A percentile compares a stretch with the other conserved stretches of the same genome.
Conservation (phyloP, 2,797 vertebrate species). For the Typhlichthys eigenmanni region DNA sequence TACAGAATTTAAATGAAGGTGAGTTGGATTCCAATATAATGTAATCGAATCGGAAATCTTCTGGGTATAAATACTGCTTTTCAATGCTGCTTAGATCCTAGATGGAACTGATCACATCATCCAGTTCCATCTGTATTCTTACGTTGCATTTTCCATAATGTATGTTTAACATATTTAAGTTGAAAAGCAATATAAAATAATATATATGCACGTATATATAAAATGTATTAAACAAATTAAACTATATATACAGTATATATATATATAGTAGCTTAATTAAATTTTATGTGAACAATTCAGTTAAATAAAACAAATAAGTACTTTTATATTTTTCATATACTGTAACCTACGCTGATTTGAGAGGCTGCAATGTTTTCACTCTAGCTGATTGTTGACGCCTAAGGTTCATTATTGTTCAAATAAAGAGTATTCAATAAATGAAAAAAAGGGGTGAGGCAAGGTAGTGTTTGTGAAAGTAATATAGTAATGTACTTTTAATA, state of each 20-base stretch:
- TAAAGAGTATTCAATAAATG: no score
- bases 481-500: no score
- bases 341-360: no score
- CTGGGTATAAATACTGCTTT: constrained; percentile 48
- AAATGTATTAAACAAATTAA: no score
- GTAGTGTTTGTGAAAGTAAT: no score
- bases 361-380: no score
- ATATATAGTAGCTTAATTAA: neutral
- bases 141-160: constrained; percentile 31
- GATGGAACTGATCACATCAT: constrained; percentile 9
- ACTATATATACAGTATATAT: neutral
- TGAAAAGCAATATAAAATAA: neutral
- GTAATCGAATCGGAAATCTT: constrained; percentile 48
- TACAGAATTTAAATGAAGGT: constrained; percentile 39
- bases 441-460: no score
- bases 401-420: no score
- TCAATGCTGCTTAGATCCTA: constrained; percentile 17
- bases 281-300: neutral
- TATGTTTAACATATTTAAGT: constrained; percentile 39
- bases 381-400: no score
- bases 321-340: no score
- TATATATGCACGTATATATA: no score
- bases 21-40: constrained; percentile 62
- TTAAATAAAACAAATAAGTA: neutral
- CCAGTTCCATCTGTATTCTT: constrained; percentile 39